Evolutionary conservation across 2,888 invertebrate species (phyloP).

Genomic region (Athrips mouffetella): DNA sequence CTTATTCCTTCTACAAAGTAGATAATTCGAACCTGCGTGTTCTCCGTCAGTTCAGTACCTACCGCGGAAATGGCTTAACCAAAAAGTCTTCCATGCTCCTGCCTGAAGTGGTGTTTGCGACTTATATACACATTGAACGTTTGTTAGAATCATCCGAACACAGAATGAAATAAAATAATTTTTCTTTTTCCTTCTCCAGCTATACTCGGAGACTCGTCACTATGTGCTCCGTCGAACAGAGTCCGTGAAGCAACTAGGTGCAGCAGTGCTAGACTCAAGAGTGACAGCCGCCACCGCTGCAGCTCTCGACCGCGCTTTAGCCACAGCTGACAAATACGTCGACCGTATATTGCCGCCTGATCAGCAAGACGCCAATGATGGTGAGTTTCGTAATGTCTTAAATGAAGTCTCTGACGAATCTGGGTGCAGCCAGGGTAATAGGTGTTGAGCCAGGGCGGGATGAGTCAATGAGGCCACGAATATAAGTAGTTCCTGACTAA

Average conservation of each 20-base stretch:
- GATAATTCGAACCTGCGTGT: no score
- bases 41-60: no score
- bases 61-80: no score
- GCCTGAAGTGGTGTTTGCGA: background rate
- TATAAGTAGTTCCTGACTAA: background rate
- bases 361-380: slow-evolving; percentile 80
- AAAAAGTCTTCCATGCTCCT: no score
- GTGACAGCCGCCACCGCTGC: slow-evolving; percentile 86
- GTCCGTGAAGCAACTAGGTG: slow-evolving; percentile 88
- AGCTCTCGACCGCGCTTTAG: slow-evolving; percentile 85
- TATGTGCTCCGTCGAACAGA: slow-evolving; percentile 88
- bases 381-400: no score
- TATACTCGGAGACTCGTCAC: slow-evolving; percentile 88
- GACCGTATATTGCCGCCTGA: slow-evolving; percentile 88
- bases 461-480: no score
- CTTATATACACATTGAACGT: slow-evolving; percentile 10
- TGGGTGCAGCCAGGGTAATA: no score
- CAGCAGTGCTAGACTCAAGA: slow-evolving; percentile 82
- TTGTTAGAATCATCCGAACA: background rate
- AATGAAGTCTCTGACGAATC: no score
- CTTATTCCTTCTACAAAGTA: no score
- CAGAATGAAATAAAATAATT: background rate
- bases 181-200: slow-evolving; percentile 61
- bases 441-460: no score
- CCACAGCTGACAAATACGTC: slow-evolving; percentile 88